Evolutionary conservation across 2,888 invertebrate species (phyloP).

Genomic region (Agrochola litura): DNA sequence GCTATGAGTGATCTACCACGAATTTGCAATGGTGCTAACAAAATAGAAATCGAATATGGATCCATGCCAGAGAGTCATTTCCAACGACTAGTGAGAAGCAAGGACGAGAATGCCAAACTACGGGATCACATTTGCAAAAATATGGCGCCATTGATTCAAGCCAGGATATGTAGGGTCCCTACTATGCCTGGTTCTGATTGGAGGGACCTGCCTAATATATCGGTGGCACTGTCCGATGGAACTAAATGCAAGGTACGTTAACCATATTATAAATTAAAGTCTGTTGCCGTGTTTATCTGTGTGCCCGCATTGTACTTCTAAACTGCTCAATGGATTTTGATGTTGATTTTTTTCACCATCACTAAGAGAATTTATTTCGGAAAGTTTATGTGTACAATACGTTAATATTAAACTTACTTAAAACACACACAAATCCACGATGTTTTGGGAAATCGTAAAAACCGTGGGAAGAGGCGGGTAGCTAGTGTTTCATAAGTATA

Average conservation of each 20-base stretch:
- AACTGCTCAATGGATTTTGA: not conserved
- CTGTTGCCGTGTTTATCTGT: not conserved
- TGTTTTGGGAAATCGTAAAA: not conserved
- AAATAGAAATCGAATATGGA: slow-evolving; percentile 93
- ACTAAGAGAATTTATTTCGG: not conserved
- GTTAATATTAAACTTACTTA: no score
- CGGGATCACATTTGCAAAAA: slow-evolving; percentile 96
- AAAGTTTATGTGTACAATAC: not conserved
- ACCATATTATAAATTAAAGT: not conserved
- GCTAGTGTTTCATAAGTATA: not conserved
- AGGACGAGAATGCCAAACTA: slow-evolving; percentile 89
- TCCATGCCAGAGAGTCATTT: slow-evolving; percentile 94
- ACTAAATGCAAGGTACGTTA: slow-evolving; percentile 89
- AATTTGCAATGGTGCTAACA: slow-evolving; percentile 93
- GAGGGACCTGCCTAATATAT: slow-evolving; percentile 96
- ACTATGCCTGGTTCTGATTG: slow-evolving; percentile 94
- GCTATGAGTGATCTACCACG: slow-evolving; percentile 95
- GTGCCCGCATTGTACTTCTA: not conserved
- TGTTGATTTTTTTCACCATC: no score
- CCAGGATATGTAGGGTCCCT: slow-evolving; percentile 94
- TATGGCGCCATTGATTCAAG: slow-evolving; percentile 95
- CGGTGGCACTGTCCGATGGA: slow-evolving; percentile 93
- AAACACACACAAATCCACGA: not conserved
- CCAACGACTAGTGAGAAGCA: slow-evolving; percentile 93
- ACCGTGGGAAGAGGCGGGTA: not conserved